phyloP scores from a whole-genome alignment of 2,888 invertebrate genomes.

The Aproaerema taeniolella region DNA sequence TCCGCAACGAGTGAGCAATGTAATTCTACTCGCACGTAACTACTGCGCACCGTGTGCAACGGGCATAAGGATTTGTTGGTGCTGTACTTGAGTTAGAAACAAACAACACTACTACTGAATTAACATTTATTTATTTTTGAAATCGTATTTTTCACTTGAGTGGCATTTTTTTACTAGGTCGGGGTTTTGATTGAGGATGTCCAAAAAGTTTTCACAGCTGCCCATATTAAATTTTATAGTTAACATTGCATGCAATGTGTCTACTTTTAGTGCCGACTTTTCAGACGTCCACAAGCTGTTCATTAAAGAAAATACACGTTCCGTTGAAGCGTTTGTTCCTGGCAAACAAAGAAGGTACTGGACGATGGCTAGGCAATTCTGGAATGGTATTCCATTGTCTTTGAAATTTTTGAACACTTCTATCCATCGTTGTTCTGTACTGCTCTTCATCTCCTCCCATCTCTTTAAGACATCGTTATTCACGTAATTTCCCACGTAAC shows the following conservation, averaged over 20 bases:
- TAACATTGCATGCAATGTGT: slow-evolving; percentile 7
- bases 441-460: slow-evolving; percentile 11
- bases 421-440: slow-evolving; percentile 1
- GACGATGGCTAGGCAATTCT: slow-evolving; percentile 1
- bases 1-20: no score
- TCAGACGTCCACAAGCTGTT: slow-evolving; percentile 23
- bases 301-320: slow-evolving; percentile 22
- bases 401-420: slow-evolving; percentile 1
- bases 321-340: slow-evolving; percentile 23
- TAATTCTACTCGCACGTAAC: no score
- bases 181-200: slow-evolving; percentile 14
- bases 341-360: slow-evolving; percentile 13
- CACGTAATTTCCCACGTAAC: slow-evolving; percentile 10
- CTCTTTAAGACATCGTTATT: slow-evolving; percentile 9
- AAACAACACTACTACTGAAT: background rate
- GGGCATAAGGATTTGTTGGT: background rate
- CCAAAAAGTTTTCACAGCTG: slow-evolving; percentile 8
- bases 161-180: slow-evolving; percentile 9
- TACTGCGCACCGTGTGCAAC: background rate
- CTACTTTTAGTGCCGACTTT: slow-evolving; percentile 9
- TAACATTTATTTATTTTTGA: slow-evolving; percentile 3
- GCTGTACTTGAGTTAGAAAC: background rate
- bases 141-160: slow-evolving; percentile 3
- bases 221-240: slow-evolving; percentile 11
- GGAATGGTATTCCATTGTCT: background rate